Conservation (phyloP, 2,888 invertebrate species). For the Charanyca ferruginea region DNA sequence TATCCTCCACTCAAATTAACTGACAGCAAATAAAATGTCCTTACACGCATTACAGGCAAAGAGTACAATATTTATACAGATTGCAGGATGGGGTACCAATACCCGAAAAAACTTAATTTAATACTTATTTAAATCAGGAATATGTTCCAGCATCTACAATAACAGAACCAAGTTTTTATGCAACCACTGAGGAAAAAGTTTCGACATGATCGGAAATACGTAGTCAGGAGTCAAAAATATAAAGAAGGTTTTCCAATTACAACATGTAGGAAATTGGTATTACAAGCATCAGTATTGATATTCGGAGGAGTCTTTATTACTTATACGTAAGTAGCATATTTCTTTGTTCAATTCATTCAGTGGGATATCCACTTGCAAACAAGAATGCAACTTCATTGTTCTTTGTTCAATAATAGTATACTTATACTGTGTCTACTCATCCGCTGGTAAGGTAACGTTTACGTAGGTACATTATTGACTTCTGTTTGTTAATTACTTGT, state of each 20-base stretch:
- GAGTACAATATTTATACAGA: too few species aligned
- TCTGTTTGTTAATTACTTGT: too few species aligned
- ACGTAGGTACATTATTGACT: too few species aligned
- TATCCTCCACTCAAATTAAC: conserved; percentile 8
- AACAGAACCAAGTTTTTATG: conserved; percentile 27
- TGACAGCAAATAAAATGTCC: too few species aligned
- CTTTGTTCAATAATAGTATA: too few species aligned
- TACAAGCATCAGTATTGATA: conserved; percentile 21
- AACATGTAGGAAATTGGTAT: conserved; percentile 18
- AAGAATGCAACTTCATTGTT: conserved; percentile 17
- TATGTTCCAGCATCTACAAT: conserved; percentile 13
- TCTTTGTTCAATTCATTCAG: conserved; percentile 11
- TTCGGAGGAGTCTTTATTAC: conserved; percentile 38
- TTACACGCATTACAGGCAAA: too few species aligned
- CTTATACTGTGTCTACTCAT: too few species aligned
- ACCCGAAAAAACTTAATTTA: conserved; percentile 8
- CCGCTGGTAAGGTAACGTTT: too few species aligned
- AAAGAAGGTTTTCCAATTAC: not conserved
- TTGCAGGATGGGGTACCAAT: conserved; percentile 15
- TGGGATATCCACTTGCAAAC: conserved; percentile 17
- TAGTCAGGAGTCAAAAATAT: conserved; percentile 4
- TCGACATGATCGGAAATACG: conserved; percentile 25
- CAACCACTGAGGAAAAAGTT: conserved; percentile 20
- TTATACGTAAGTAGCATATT: conserved; percentile 26
- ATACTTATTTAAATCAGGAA: conserved; percentile 16